These are phyloP conservation scores for Danionella dracula DNA, from an alignment of 2,797 vertebrate species.

Conservation along the genomic window DNA sequence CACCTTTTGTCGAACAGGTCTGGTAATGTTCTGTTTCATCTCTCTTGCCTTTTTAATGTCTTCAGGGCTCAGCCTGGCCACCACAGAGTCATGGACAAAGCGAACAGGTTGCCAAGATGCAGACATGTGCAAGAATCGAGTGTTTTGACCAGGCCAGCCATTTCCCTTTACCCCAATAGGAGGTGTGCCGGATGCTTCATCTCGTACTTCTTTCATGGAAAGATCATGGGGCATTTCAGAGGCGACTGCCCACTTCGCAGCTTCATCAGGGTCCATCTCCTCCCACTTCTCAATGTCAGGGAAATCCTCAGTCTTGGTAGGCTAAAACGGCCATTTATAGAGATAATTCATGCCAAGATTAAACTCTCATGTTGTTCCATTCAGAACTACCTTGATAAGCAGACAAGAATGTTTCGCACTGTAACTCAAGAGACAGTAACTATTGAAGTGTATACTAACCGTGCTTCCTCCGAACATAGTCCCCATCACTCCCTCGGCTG, in stretches of 20 bases:
- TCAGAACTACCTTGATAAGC: neutral
- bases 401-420: too few species aligned
- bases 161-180: neutral
- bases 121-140: constrained; percentile 58
- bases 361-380: neutral
- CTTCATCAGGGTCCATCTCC: constrained; percentile 61
- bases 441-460: constrained; percentile 44
- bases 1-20: constrained; percentile 71
- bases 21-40: constrained; percentile 57
- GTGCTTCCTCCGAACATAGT: constrained; percentile 49
- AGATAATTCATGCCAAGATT: neutral
- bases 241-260: constrained; percentile 60
- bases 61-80: constrained; percentile 70
- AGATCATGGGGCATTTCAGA: constrained; percentile 53
- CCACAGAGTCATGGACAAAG: constrained; percentile 61
- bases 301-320: constrained; percentile 60
- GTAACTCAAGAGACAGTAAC: too few species aligned
- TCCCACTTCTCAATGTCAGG: constrained; percentile 65
- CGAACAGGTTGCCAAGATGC: constrained; percentile 46
- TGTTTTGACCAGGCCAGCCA: constrained; percentile 52
- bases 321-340: constrained; percentile 34
- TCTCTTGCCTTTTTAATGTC: constrained; percentile 77
- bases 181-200: neutral
- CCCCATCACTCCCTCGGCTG: constrained; percentile 54
- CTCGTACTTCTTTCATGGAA: constrained; percentile 24